Evolutionary conservation across 1,140 invertebrate genomes (phyloP).

Genomic region (Teleopsis dalmanni): DNA sequence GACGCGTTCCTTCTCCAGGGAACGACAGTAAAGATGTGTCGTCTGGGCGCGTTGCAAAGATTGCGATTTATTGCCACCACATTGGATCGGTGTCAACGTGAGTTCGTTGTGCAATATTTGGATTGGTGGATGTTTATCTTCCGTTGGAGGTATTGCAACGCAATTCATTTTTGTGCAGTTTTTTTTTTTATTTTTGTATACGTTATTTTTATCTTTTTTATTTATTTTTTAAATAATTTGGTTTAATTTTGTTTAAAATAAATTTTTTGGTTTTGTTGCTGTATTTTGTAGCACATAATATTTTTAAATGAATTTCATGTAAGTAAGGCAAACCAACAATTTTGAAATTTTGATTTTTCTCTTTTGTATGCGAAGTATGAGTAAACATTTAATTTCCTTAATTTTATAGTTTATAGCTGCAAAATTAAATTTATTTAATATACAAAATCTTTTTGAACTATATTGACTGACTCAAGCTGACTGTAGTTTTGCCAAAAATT

Average conservation of each 20-base stretch:
- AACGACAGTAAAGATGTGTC: conserved; percentile 17
- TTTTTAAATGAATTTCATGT: not conserved
- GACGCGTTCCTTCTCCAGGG: conserved; percentile 16
- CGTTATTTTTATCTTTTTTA: conserved; percentile 8
- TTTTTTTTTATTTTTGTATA: conserved; percentile 11
- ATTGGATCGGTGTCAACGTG: conserved; percentile 13
- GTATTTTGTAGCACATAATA: conserved; percentile 2
- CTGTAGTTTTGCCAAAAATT: too few species aligned
- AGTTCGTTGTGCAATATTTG: conserved; percentile 21
- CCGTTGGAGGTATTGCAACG: conserved; percentile 32
- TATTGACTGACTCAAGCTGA: too few species aligned
- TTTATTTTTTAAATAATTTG: conserved; percentile 4
- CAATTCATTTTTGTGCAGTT: conserved; percentile 30
- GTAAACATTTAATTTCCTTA: too few species aligned
- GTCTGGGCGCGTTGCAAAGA: conserved; percentile 18
- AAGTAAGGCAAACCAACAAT: too few species aligned
- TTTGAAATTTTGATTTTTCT: too few species aligned
- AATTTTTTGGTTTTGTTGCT: conserved; percentile 7
- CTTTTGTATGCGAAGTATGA: too few species aligned
- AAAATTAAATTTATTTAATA: too few species aligned
- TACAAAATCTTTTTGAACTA: too few species aligned
- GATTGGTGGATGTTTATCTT: conserved; percentile 24
- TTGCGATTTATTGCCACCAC: conserved; percentile 16
- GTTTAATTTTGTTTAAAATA: conserved; percentile 1
- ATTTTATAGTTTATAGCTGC: too few species aligned